Evolutionary conservation across 2,797 vertebrate genomes (phyloP), one percentile per base, ranked within the genome.

Genomic region (Paedocypris micromegethes): DNA sequence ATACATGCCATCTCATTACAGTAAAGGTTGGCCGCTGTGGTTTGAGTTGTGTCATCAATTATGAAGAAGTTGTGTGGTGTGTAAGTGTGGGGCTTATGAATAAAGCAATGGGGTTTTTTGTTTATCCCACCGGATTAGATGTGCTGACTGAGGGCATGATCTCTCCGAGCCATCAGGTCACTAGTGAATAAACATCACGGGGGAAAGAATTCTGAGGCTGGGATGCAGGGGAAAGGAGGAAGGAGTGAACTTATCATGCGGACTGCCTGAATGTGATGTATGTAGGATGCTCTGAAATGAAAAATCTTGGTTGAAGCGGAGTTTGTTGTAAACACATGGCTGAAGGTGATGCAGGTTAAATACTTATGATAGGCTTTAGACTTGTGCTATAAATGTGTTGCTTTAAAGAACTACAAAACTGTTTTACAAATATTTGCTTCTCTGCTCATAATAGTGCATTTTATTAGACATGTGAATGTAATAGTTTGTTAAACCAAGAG

Each of bases 61-160:
- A 79, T 79, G 59, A 70, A 74, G 58, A 55, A 60, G 67, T 64
- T 72, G 72, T 73, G 75, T 58, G 63, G 47, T 75, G 68, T 67
- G 68, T 64, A 67, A 77, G 68, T 69, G 64, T 59, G 66, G 53
- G 48, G 60, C 58, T 75, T 68, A 66, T 68, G 68, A 72, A 77
- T 72, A 70, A 74, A 67, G 68, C 65, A 75, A 62, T 39, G 53
- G 57, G 66, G 75, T 64, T 71, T 48, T 72, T 71, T 60, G 62
- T 68, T 64, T 52, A 50, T 71, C 70, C 68, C 57, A 49, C 66
- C 38, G 58, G 64, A 77, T 75, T 60, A 52, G 64, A 61, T 66
- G 68, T 75, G 68, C 73, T 64, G 58, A 73, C 56, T 6, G 56
- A 58, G 57, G 68, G 72, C 55, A 64, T 49, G 56, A 57, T 73